phyloP scores from a whole-genome alignment of 2,888 invertebrate species.

The Kryphioiulus occultus region DNA sequence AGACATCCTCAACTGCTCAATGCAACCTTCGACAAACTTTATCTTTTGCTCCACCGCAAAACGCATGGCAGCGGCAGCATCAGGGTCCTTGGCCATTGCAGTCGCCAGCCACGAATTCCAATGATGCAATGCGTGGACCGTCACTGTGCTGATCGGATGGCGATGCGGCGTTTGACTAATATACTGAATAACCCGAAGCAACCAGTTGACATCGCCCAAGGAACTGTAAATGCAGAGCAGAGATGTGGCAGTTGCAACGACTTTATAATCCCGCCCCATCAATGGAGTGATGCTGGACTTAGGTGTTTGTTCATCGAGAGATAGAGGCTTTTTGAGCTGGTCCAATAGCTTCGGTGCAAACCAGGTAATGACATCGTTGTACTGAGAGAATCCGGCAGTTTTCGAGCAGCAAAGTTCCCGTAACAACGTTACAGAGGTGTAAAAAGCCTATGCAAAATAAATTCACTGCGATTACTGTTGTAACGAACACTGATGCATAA shows the following conservation, averaged over 20 bases:
- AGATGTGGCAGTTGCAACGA: neutral
- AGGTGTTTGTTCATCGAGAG: neutral
- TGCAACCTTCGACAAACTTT: neutral
- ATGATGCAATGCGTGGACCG: neutral
- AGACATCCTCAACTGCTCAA: neutral
- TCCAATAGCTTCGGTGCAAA: neutral
- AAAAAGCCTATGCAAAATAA: neutral
- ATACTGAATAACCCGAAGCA: neutral
- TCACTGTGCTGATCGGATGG: neutral
- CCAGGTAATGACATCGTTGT: neutral
- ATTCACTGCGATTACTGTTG: neutral
- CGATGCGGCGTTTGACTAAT: neutral
- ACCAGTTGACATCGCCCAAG: neutral
- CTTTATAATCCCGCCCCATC: neutral
- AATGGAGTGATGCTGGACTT: neutral
- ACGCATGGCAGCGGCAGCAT: neutral
- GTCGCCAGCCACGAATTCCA: neutral
- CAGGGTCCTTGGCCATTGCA: neutral
- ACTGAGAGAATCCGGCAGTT: neutral
- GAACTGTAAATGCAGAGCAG: conserved; percentile 6
- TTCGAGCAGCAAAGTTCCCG: neutral
- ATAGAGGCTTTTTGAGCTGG: neutral
- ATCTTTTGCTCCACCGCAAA: neutral
- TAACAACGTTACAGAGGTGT: neutral
- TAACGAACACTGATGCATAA: too few relatives aligned